Evolutionary conservation across 2,113 vertebrate genomes (phyloP).

Genomic region (Alligator mississippiensis): DNA sequence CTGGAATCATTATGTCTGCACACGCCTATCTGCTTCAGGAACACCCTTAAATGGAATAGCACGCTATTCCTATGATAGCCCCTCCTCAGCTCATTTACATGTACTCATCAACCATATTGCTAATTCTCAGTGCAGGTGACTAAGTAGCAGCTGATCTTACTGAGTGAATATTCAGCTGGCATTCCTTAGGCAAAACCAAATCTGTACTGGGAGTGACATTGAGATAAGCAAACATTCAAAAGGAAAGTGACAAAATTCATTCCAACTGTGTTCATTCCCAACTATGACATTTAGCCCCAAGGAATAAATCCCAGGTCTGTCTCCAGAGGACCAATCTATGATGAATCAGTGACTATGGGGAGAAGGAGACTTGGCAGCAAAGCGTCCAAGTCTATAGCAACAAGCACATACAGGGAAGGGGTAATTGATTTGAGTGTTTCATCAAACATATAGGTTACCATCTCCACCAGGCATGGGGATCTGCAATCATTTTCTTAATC

Average conservation of each 20-base stretch:
- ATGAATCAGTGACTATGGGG: neutral
- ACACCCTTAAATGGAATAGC: neutral
- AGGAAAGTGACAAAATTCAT: neutral
- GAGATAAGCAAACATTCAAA: neutral
- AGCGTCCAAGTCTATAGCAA: neutral
- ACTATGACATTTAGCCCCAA: neutral
- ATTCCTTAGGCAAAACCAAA: neutral
- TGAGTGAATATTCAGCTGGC: neutral
- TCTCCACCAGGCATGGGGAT: neutral
- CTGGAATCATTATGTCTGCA: neutral
- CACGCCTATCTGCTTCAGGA: neutral
- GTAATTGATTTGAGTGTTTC: neutral
- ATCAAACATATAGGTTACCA: neutral
- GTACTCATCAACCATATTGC: neutral
- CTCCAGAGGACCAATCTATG: neutral
- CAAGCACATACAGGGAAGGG: neutral
- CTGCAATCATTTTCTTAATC: neutral
- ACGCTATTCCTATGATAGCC: fast-evolving
- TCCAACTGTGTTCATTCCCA: neutral
- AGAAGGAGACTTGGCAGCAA: neutral
- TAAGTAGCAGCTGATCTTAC: neutral
- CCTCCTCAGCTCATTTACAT: neutral
- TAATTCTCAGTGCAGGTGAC: neutral
- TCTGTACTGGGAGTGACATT: neutral
- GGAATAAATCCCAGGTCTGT: neutral